Conservation (phyloP, 1,140 invertebrate species). For the Zaprionus kolodkinae region DNA sequence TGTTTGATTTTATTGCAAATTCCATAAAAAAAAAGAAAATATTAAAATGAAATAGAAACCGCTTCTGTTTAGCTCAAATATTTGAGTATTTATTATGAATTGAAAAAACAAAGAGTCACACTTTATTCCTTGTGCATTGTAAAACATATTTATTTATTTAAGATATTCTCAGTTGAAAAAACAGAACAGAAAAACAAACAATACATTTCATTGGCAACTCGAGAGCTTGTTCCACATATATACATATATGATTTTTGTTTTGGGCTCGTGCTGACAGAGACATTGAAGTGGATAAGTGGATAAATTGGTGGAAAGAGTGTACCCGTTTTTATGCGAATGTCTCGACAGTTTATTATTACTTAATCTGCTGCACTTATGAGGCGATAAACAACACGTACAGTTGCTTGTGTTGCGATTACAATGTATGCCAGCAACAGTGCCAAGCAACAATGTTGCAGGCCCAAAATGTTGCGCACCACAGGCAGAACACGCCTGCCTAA, state of each 20-base stretch:
- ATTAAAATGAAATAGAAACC: not conserved
- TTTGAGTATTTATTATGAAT: not conserved
- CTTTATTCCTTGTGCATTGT: not conserved
- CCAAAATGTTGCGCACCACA: constrained; percentile 17
- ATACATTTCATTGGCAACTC: constrained; percentile 40
- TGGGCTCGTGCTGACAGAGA: not conserved
- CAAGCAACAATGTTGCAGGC: constrained; percentile 44
- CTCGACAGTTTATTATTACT: constrained; percentile 36
- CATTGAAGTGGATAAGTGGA: constrained; percentile 51
- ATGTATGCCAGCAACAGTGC: not conserved
- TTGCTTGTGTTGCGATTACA: constrained; percentile 23
- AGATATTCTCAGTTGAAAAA: constrained; percentile 3
- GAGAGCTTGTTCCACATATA: constrained; percentile 55
- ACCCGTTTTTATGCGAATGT: not conserved
- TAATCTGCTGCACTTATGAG: constrained; percentile 57
- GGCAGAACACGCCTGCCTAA: too few species aligned
- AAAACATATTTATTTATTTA: constrained; percentile 1
- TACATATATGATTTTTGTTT: constrained; percentile 40
- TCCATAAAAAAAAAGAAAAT: constrained; percentile 40
- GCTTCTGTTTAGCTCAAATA: not conserved
- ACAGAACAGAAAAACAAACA: constrained; percentile 16
- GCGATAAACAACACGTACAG: not conserved
- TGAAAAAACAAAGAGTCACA: not conserved
- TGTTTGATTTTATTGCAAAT: constrained; percentile 13
- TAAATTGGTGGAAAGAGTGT: constrained; percentile 11